A percentile compares a stretch with the other conserved stretches of the same genome.
phyloP scores from a whole-genome alignment of 2,113 vertebrate species.

The Oryzias melastigma region DNA sequence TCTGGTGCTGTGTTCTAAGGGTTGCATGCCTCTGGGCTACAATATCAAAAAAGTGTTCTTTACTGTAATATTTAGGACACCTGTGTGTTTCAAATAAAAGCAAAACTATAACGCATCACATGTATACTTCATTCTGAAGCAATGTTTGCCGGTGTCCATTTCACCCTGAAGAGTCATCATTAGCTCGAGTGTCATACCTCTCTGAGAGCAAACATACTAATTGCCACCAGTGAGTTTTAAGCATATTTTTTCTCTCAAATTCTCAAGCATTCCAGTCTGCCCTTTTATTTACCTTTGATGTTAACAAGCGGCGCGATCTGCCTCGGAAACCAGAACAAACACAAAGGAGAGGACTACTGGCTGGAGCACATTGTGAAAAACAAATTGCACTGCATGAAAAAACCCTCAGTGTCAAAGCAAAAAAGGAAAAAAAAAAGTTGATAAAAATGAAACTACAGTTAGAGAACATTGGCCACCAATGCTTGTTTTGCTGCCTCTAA shows the following conservation, averaged over 20 bases:
- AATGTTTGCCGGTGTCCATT: too few relatives aligned
- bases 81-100: too few relatives aligned
- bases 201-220: slow-evolving; percentile 1
- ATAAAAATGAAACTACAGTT: not conserved
- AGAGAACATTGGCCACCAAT: not conserved
- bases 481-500: not conserved
- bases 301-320: slow-evolving; percentile 29
- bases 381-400: slow-evolving; percentile 15
- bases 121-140: too few relatives aligned
- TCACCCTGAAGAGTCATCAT: too few relatives aligned
- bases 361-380: slow-evolving; percentile 9
- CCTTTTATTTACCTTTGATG: slow-evolving; percentile 28
- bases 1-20: slow-evolving; percentile 1
- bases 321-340: slow-evolving; percentile 27
- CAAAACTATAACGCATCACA: too few relatives aligned
- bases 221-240: slow-evolving; percentile 14
- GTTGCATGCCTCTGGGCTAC: not conserved
- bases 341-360: slow-evolving; percentile 15
- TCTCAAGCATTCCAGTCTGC: slow-evolving; percentile 1
- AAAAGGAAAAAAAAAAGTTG: not conserved
- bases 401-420: not conserved
- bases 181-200: not conserved
- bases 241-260: slow-evolving; percentile 1
- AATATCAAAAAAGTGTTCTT: not conserved
- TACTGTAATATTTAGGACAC: too few relatives aligned